Percentiles rank a stretch among this genome's conserved stretches.
These are phyloP conservation scores for Raja brachyura DNA, from an alignment of 2,113 vertebrate genomes.

Conservation along the genomic window DNA sequence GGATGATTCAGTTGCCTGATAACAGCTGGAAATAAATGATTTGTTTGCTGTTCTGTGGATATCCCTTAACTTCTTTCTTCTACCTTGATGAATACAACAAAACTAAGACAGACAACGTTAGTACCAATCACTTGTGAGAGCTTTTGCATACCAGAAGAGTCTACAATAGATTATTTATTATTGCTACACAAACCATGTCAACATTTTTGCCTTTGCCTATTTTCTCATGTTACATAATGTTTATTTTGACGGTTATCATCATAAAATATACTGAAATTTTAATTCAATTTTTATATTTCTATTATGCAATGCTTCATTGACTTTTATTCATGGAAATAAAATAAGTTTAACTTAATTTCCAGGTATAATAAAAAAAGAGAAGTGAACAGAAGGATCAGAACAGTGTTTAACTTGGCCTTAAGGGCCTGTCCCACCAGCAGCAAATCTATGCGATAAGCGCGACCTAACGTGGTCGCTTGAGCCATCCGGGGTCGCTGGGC, in stretches of 20 bases:
- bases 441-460: too few relatives aligned
- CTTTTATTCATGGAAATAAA: slow-evolving; percentile 21
- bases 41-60: neutral
- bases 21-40: too few relatives aligned
- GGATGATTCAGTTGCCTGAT: too few relatives aligned
- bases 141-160: neutral
- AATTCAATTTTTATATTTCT: slow-evolving; percentile 6
- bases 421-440: too few relatives aligned
- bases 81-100: neutral
- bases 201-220: neutral
- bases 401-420: neutral
- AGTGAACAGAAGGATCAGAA: neutral
- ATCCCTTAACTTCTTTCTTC: neutral
- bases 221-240: neutral
- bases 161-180: slow-evolving; percentile 1
- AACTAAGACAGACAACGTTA: neutral
- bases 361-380: neutral
- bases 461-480: too few relatives aligned
- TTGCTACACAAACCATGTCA: neutral
- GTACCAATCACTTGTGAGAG: neutral
- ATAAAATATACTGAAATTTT: neutral
- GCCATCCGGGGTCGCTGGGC: too few relatives aligned
- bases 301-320: slow-evolving; percentile 14
- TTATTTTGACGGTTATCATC: slow-evolving; percentile 14
- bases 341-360: neutral